Conservation (phyloP, 2,888 invertebrate species). For the Choristoneura rosaceana region DNA sequence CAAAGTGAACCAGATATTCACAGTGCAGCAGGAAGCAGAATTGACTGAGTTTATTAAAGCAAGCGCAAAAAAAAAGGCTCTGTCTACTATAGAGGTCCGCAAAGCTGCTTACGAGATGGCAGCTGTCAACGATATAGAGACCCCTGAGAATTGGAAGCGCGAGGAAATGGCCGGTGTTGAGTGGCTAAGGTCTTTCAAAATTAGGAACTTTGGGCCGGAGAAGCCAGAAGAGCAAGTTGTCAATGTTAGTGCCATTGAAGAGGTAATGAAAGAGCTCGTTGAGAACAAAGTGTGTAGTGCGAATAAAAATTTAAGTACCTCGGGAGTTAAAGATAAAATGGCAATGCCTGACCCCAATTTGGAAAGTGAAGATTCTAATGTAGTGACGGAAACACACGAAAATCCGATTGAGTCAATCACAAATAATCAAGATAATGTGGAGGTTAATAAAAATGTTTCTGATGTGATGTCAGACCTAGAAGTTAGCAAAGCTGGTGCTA, state of each 20-base stretch:
- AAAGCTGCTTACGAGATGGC: background rate
- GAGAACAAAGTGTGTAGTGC: background rate
- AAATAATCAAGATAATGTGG: too few species aligned
- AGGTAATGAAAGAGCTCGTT: background rate
- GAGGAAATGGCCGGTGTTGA: background rate
- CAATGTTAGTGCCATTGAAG: background rate
- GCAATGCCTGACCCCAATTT: too few species aligned
- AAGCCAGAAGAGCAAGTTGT: background rate
- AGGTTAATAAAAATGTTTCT: too few species aligned
- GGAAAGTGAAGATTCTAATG: too few species aligned
- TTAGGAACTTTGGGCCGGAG: background rate
- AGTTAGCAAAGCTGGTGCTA: background rate
- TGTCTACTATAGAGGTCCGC: background rate
- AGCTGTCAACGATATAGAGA: background rate
- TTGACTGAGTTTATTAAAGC: background rate
- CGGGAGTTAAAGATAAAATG: background rate
- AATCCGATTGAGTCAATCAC: too few species aligned
- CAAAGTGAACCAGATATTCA: background rate
- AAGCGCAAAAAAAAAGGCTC: background rate
- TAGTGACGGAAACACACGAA: too few species aligned
- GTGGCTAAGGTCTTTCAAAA: background rate
- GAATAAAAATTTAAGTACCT: background rate
- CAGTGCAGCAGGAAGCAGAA: background rate
- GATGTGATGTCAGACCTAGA: too few species aligned
- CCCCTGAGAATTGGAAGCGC: background rate